These are phyloP conservation scores for Erebia aethiops DNA, from an alignment of 2,888 invertebrate species.

Conservation along the genomic window DNA sequence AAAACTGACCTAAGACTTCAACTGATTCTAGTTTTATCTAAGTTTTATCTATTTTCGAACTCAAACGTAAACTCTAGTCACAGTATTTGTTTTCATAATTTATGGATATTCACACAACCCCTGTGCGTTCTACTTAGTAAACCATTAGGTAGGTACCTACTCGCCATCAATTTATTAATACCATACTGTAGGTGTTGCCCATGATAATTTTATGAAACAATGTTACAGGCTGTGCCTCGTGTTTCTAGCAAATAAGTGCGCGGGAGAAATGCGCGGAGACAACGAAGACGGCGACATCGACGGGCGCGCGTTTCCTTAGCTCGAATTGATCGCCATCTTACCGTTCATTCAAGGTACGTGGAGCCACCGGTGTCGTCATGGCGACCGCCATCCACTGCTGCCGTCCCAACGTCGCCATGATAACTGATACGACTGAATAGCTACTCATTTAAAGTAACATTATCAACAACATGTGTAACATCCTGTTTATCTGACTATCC, in stretches of 20 bases:
- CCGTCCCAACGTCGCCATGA: slow-evolving; percentile 62
- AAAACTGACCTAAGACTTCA: neutral
- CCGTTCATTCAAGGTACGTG: slow-evolving; percentile 52
- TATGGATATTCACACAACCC: too few species aligned
- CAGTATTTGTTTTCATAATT: too few species aligned
- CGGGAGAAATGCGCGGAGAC: slow-evolving; percentile 51
- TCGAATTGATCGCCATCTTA: slow-evolving; percentile 70
- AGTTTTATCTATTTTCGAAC: too few species aligned
- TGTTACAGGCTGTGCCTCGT: slow-evolving; percentile 5
- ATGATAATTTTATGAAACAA: neutral
- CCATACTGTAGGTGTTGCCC: neutral
- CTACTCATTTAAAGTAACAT: slow-evolving; percentile 38
- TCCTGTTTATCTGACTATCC: slow-evolving; percentile 26
- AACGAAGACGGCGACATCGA: slow-evolving; percentile 42
- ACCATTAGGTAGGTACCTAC: neutral
- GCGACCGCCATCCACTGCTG: slow-evolving; percentile 70
- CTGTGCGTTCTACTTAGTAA: neutral
- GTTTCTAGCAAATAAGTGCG: slow-evolving; percentile 42
- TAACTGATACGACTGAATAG: slow-evolving; percentile 48
- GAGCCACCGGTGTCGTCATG: slow-evolving; percentile 70
- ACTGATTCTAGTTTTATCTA: too few species aligned
- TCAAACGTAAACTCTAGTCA: too few species aligned
- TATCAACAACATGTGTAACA: slow-evolving; percentile 30
- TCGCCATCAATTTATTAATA: neutral
- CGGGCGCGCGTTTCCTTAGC: slow-evolving; percentile 61